Base-by-base conservation (phyloP, 2,888 invertebrate species). In the Athripsodes cinereus region DNA sequence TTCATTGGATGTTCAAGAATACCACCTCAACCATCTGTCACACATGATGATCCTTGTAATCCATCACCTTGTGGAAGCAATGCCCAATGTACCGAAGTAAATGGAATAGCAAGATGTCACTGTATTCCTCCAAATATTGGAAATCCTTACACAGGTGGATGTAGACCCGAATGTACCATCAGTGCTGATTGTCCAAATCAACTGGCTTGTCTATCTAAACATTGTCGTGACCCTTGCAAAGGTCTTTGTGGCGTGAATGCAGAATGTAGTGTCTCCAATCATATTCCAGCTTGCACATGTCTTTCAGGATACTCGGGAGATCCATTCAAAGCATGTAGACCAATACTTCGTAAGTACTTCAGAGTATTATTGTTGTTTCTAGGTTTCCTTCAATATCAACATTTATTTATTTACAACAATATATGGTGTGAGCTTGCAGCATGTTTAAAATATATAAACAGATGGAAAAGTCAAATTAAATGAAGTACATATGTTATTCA, bases 111-210 rank as follows among this genome's bases (percentile, higher is more conserved):
- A 0, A 83, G 85, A 65, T 94, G 94, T 70, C 80, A 81, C n/a
- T 94, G 93, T 68, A 90, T 93, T 68, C 89, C 92, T 58, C 92
- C 92, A 2, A 91, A 92, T 68, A 85, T 90, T 62, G 93, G 93
- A 8, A 90, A 94, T 75, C 92, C 92, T 2, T 92, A 91, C 69
- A 82, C 84, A 16, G 87, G 88, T 18, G 92, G 92, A 31, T 94
- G 93, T 68, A 81, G 88, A 62, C 92, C 92, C 2, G 93, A 93
- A 74, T 93, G 93, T 71, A 83, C 87, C 11, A 83, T 86, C 64
- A 91, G 88, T 70, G 83, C 89, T 0, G 92, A 92, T 68, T 93
- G 93, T 70, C 81, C 88, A 5, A 85, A 83, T 64, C 81, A 86
- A 67, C 74, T 90, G 62, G 86, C 91, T 35, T 93, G 92, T 69